Percentiles rank a stretch among this genome's conserved stretches.
Conservation (phyloP, 1,140 invertebrate species). For the Oryzaephilus surinamensis region DNA sequence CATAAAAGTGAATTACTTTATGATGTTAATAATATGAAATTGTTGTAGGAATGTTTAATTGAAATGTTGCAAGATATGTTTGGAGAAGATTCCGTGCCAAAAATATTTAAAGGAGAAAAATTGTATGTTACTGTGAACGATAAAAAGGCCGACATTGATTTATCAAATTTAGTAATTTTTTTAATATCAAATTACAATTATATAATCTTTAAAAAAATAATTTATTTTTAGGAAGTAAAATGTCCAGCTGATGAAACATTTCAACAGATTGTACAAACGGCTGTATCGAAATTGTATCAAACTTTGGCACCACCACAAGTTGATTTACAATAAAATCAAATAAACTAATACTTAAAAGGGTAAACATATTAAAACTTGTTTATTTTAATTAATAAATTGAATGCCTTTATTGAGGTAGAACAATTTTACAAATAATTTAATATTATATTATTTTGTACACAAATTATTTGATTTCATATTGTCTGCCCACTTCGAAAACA, state of each 20-base stretch:
- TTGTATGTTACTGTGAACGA: slow-evolving; percentile 76
- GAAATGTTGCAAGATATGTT: slow-evolving; percentile 93
- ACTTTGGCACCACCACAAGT: slow-evolving; percentile 59
- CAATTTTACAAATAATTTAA: background rate
- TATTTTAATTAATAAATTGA: background rate
- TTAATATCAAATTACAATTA: background rate
- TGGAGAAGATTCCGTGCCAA: slow-evolving; percentile 87
- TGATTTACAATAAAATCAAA: too few relatives aligned
- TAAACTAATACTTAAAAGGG: too few relatives aligned
- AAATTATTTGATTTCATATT: slow-evolving; percentile 25
- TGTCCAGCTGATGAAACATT: slow-evolving; percentile 73
- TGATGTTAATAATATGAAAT: slow-evolving; percentile 4
- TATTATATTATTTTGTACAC: too few relatives aligned
- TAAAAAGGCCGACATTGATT: slow-evolving; percentile 77
- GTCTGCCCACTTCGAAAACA: slow-evolving; percentile 49
- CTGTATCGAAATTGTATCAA: slow-evolving; percentile 74
- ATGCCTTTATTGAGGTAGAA: slow-evolving; percentile 2
- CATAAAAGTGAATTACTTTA: slow-evolving; percentile 1
- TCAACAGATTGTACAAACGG: slow-evolving; percentile 75
- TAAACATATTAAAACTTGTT: background rate
- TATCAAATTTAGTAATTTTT: slow-evolving; percentile 57
- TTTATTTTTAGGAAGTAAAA: slow-evolving; percentile 57
- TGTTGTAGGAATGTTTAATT: slow-evolving; percentile 72
- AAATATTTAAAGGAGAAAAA: slow-evolving; percentile 86
- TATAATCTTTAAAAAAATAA: slow-evolving; percentile 1